phyloP scores from a whole-genome alignment of 2,888 invertebrate genomes.

The Sesia apiformis region DNA sequence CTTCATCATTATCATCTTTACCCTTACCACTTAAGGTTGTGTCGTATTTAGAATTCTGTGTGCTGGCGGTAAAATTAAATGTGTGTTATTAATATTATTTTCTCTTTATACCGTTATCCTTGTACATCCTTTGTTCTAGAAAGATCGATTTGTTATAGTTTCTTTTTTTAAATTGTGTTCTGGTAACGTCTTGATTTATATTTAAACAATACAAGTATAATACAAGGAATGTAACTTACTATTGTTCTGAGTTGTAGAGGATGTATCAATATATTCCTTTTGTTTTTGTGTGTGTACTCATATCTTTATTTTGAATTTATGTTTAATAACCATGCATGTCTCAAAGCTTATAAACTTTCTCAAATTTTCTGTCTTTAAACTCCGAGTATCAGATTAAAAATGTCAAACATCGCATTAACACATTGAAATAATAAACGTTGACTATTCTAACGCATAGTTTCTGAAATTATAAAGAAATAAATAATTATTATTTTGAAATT shows the following conservation, averaged over 20 bases:
- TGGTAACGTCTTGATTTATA: constrained; percentile 1
- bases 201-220: background rate
- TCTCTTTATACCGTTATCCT: constrained; percentile 35
- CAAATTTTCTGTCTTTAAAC: no score
- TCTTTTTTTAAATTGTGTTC: constrained; percentile 1
- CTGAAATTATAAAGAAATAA: background rate
- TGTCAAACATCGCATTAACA: no score
- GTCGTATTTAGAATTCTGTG: constrained; percentile 4
- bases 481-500: background rate
- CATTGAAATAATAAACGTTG: no score
- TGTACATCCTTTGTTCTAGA: constrained; percentile 19
- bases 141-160: constrained; percentile 19
- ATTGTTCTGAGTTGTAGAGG: no score
- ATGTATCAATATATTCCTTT: no score
- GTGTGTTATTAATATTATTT: constrained; percentile 43
- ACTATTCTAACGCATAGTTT: no score
- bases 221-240: background rate
- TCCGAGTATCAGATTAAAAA: no score
- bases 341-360: no score
- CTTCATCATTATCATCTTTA: background rate
- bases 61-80: background rate
- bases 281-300: no score
- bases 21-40: background rate
- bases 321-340: no score
- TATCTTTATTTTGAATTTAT: no score